These are phyloP conservation scores for Sweltsa coloradensis DNA, from an alignment of 1,140 invertebrate species.

Conservation along the genomic window DNA sequence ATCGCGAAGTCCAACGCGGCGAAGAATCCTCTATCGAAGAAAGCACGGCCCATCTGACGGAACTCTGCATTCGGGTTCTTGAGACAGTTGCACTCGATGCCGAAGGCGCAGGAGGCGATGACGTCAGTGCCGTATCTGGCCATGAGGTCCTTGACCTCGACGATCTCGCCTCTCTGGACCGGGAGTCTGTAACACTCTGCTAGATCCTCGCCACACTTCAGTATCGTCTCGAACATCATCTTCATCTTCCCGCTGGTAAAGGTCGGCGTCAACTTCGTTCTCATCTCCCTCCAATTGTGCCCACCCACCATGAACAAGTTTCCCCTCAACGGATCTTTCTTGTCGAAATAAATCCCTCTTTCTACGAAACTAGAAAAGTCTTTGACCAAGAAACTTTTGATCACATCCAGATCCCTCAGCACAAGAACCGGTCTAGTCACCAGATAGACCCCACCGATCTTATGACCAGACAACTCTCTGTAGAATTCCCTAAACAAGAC, in stretches of 20 bases:
- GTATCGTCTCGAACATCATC: constrained; percentile 18
- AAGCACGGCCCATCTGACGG: constrained; percentile 19
- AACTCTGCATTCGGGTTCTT: constrained; percentile 39
- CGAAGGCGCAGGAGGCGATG: constrained; percentile 47
- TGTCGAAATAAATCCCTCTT: constrained; percentile 8
- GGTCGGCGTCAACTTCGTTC: constrained; percentile 22
- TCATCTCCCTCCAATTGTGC: constrained; percentile 6
- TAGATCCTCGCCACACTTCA: constrained; percentile 19
- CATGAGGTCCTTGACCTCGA: constrained; percentile 41
- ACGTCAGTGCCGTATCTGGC: constrained; percentile 48
- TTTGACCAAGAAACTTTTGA: constrained; percentile 21
- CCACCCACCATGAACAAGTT: constrained; percentile 11
- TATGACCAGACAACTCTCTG: constrained; percentile 1
- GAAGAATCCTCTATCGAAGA: constrained; percentile 16
- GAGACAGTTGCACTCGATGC: constrained; percentile 42
- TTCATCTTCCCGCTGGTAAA: constrained; percentile 26
- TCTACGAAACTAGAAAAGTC: constrained; percentile 17
- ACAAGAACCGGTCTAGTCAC: constrained; percentile 18
- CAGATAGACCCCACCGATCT: constrained; percentile 6
- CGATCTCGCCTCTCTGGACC: constrained; percentile 20
- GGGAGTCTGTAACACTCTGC: constrained; percentile 26
- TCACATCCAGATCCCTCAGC: constrained; percentile 23
- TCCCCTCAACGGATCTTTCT: constrained; percentile 7
- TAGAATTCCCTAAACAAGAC: background rate
- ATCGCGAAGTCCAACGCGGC: no score